Evolutionary conservation across 2,797 vertebrate species (phyloP).

Genomic region (Phalloptychus januarius): DNA sequence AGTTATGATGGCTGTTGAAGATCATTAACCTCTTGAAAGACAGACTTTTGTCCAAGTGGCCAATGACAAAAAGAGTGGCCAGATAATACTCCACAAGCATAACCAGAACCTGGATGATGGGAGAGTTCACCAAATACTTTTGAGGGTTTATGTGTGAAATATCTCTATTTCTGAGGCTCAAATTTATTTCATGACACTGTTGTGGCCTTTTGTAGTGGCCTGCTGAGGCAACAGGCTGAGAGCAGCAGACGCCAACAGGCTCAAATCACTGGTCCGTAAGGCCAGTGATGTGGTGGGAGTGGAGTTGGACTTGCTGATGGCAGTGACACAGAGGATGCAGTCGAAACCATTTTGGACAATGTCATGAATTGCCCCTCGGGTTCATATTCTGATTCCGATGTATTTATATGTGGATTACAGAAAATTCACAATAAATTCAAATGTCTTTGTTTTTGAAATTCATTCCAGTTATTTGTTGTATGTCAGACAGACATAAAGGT

Average conservation of each 20-base stretch:
- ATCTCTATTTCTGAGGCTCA: no score
- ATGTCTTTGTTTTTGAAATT: neutral
- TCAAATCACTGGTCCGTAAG: no score
- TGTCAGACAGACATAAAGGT: neutral
- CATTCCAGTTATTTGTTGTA: neutral
- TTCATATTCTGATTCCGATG: no score
- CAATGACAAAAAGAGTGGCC: neutral
- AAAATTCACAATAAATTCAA: neutral
- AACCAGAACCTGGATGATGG: neutral
- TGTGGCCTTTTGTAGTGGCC: no score
- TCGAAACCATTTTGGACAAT: neutral
- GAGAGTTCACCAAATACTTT: neutral
- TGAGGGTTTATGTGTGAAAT: neutral
- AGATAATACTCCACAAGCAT: neutral
- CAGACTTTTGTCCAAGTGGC: neutral
- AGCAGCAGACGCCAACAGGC: no score
- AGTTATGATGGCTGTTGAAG: neutral
- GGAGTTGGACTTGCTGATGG: no score
- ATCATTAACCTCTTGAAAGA: neutral
- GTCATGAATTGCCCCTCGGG: neutral
- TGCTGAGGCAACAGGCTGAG: no score
- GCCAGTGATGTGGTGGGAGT: no score
- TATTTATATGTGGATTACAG: neutral
- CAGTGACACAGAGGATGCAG: neutral
- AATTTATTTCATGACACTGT: no score